Base-by-base conservation (phyloP, 2,888 invertebrate species). In the Drosophila setosimentum region DNA sequence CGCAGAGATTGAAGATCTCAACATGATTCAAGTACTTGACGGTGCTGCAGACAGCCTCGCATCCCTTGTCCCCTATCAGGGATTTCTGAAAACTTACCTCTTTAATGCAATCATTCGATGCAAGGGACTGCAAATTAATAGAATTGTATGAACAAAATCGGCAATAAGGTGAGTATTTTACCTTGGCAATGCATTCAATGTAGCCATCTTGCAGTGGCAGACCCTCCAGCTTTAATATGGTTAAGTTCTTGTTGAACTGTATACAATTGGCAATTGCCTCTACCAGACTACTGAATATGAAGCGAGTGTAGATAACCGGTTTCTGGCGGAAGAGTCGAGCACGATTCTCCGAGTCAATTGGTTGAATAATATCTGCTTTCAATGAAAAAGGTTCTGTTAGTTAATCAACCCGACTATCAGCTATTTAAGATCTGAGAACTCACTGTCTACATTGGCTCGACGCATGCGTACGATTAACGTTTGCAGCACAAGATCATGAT, bases 401-500 rank as follows among this genome's bases (percentile, higher is more conserved):
- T 10, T 16, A 18, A 8, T 3, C 7, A 11, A 1, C 11, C 18
- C n/a, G 13, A n/a, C 16, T 4, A 4, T 16, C 2, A 8, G 2
- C 0, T 24, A 5, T 10, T 2, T 29, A 0, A 3, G 1, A 7
- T n/a, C 33, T 37, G 10, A n/a, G 1, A 18, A 76, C 86, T 83
- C 71, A 93, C 93, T 90, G 60, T 71, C 78, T 21, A 86, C 89
- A 69, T 83, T 81, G 89, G 91, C 68, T 89, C 93, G 87, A 30
- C 95, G 94, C 92, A 96, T 95, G 82, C 95, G 94, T 73, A 97
- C 94, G 37, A 94, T 94, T 72, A 97, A 94, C 71, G 95, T 94
- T 91, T 96, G 96, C 6, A 97, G 94, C 70, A 95, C 96, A 58
- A 95, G 94, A 91, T 97, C 97, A 76, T 95, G 94, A 55, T 95